Conservation (phyloP, 2,113 vertebrate genomes). For the Sinosuthora webbiana region DNA sequence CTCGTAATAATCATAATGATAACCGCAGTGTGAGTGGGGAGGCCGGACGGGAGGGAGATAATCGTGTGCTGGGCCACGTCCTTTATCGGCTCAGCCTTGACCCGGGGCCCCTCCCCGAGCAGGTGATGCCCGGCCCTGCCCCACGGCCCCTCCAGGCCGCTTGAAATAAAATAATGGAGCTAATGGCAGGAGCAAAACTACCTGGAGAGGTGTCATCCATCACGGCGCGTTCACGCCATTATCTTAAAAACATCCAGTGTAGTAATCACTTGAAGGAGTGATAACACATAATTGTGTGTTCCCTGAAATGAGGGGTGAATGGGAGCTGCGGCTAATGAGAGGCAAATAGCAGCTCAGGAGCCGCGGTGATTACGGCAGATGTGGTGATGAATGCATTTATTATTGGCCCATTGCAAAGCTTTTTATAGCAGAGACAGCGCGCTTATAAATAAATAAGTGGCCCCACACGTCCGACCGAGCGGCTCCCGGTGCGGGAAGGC, state of each 20-base stretch:
- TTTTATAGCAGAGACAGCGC: constrained; percentile 63
- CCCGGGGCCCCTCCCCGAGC: not conserved
- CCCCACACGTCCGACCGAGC: not conserved
- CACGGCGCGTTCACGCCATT: constrained; percentile 68
- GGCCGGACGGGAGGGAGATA: not conserved
- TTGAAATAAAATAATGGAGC: constrained; percentile 70
- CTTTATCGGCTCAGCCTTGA: not conserved
- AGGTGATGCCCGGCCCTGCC: constrained; percentile 17
- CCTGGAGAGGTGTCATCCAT: constrained; percentile 74
- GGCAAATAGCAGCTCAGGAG: constrained; percentile 69
- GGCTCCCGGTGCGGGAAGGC: accelerated
- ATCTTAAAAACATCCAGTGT: constrained; percentile 76
- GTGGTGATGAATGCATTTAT: constrained; percentile 73
- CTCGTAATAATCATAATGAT: not conserved
- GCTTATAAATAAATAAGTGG: constrained; percentile 54
- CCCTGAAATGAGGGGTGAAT: constrained; percentile 81
- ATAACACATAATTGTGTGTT: constrained; percentile 81
- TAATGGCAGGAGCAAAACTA: constrained; percentile 72
- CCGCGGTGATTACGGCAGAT: constrained; percentile 75
- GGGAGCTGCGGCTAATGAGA: constrained; percentile 77
- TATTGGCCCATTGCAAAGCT: constrained; percentile 67
- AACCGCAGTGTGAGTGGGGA: accelerated
- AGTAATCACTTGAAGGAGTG: constrained; percentile 80
- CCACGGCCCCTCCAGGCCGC: constrained; percentile 29
- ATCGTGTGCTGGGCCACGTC: not conserved